Conservation (phyloP, 1,140 invertebrate genomes). For the Brachionus plicatilis region DNA sequence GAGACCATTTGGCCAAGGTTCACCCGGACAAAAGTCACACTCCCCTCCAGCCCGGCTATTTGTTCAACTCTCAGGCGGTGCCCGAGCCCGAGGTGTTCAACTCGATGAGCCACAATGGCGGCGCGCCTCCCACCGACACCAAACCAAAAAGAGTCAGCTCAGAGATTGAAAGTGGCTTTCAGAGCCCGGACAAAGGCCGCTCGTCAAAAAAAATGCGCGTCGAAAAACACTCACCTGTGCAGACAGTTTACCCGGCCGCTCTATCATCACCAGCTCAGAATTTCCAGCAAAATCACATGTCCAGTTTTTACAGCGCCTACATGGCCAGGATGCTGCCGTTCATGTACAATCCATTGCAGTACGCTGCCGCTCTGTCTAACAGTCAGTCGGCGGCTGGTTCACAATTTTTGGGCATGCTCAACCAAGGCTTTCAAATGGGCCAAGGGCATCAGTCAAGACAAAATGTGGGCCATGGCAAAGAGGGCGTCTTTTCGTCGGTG, state of each 20-base stretch:
- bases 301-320: slow-evolving; percentile 20
- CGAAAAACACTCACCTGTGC: background rate
- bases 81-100: slow-evolving; percentile 40
- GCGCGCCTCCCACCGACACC: background rate
- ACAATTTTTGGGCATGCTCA: slow-evolving; percentile 19
- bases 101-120: background rate
- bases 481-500: background rate
- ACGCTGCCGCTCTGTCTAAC: background rate
- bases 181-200: background rate
- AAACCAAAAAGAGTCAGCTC: background rate
- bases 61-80: slow-evolving; percentile 35
- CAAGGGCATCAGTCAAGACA: slow-evolving; percentile 23
- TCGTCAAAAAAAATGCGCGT: background rate
- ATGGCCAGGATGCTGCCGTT: slow-evolving; percentile 37
- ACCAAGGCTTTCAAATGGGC: slow-evolving; percentile 7
- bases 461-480: background rate
- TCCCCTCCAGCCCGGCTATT: slow-evolving; percentile 9
- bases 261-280: slow-evolving; percentile 8
- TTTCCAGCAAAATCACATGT: background rate
- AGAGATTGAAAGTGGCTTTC: background rate
- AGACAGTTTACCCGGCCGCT: background rate
- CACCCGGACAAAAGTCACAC: slow-evolving; percentile 32
- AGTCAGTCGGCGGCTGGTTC: background rate
- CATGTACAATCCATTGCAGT: slow-evolving; percentile 35
- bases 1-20: slow-evolving; percentile 40